Evolutionary conservation across 2,888 invertebrate species (phyloP).

Genomic region (Lottia gigantea): DNA sequence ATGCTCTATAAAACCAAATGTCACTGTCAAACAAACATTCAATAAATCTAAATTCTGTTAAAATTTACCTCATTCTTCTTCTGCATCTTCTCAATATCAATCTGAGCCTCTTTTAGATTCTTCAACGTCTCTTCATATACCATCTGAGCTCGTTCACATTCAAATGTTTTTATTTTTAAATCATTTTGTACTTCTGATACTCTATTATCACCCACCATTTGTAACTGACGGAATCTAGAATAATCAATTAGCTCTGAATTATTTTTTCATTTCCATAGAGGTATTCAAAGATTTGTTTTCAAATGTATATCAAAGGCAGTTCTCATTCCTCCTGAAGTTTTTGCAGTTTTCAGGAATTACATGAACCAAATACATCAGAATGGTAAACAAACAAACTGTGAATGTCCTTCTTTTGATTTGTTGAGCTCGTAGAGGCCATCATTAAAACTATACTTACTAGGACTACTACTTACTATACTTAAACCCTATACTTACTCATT

Average conservation of each 20-base stretch:
- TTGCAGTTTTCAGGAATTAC: neutral
- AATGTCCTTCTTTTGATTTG: too few relatives aligned
- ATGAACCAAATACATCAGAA: neutral
- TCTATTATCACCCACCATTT: constrained; percentile 55
- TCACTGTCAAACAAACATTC: too few relatives aligned
- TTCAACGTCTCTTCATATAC: constrained; percentile 65
- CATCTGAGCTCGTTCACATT: constrained; percentile 63
- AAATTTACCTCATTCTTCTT: constrained; percentile 64
- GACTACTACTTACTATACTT: neutral
- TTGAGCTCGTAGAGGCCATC: too few relatives aligned
- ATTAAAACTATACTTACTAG: too few relatives aligned
- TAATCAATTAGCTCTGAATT: neutral
- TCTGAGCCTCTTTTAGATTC: constrained; percentile 60
- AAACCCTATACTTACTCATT: constrained; percentile 55
- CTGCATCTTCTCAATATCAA: constrained; percentile 66
- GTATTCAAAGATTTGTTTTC: too few relatives aligned
- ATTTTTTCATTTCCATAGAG: too few relatives aligned
- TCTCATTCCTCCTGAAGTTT: too few relatives aligned
- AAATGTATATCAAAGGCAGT: too few relatives aligned
- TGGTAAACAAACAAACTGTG: neutral
- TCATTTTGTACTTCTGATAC: constrained; percentile 64
- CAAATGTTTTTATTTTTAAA: constrained; percentile 66
- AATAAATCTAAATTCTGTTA: too few relatives aligned
- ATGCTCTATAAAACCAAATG: too few relatives aligned
- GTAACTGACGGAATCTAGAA: constrained; percentile 59